Evolutionary conservation across 2,797 vertebrate species (phyloP), one percentile per base, ranked within the genome.

Genomic region (Dendrocincla fuliginosa): DNA sequence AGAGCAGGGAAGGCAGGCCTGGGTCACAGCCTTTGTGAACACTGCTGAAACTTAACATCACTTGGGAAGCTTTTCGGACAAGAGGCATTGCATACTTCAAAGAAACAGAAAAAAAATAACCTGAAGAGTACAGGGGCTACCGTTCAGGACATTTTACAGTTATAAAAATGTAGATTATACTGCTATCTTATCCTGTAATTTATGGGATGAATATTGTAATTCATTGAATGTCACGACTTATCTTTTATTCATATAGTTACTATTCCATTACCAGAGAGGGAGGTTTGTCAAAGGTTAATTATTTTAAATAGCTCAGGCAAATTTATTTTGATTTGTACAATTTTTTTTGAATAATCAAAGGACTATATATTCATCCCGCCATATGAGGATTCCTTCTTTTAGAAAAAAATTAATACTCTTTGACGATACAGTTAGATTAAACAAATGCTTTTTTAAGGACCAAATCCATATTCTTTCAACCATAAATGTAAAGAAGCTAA

Each of bases 241-340:
- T 98, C 98, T 98, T 98, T 98, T 98, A 98, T 98, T 98, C 98
- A 98, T 98, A 98, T 95, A 98, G 97, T 98, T 97, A 97, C 97
- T 96, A 97, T 96, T 97, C 96, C 97, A 98, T 98, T 98, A 98
- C 96, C 94, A 98, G 96, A 96, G 95, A 98, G 91, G 84, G 96
- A 97, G 96, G 97, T 97, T 98, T 98, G 97, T 98, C 97, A 98
- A 98, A 98, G 98, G 98, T 98, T 98, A 98, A 98, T 98, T 98
- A 98, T 98, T 98, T 98, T 97, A 98, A 98, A 98, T 98, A 97
- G 97, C 97, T 97, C 96, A 70, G 77, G 97, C 97, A 98, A 98
- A 98, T 98, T 97, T 98, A 98, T 98, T 98, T 98, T 98, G 97
- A 98, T 98, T 98, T 97, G 96, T 97, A 98, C 95, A 97, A 91